Evolutionary conservation across 2,113 vertebrate genomes (phyloP).

Genomic region (Crotophaga sulcirostris): DNA sequence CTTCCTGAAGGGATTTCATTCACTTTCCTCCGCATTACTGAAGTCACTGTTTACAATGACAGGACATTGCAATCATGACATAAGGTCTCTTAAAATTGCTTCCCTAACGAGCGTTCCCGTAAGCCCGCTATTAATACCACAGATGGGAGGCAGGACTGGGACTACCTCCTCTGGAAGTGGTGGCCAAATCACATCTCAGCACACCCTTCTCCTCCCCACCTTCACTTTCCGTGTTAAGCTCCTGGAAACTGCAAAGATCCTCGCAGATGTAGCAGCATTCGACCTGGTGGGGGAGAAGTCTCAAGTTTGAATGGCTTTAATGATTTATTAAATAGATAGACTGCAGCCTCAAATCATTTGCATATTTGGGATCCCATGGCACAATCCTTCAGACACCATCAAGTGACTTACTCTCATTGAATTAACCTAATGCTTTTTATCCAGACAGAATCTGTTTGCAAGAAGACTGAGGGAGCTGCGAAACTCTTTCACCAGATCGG

Average conservation of each 20-base stretch:
- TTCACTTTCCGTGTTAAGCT: background rate
- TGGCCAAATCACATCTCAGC: background rate
- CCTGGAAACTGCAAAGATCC: background rate
- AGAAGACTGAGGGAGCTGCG: background rate
- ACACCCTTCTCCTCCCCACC: background rate
- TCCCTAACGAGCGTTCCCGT: background rate
- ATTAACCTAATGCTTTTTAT: background rate
- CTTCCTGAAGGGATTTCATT: background rate
- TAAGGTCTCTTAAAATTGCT: background rate
- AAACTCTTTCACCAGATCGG: background rate
- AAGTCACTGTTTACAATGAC: background rate
- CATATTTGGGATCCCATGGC: background rate
- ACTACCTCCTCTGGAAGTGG: background rate
- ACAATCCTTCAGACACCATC: background rate
- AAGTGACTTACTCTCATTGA: background rate
- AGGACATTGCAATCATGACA: conserved; percentile 20
- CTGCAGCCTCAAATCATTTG: background rate
- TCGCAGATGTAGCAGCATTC: background rate
- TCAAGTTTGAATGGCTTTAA: background rate
- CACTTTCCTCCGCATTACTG: conserved; percentile 12
- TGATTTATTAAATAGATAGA: background rate
- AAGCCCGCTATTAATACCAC: background rate
- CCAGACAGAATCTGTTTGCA: background rate
- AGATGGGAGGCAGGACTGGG: background rate
- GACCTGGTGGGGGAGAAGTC: background rate